phyloP scores from a whole-genome alignment of 2,888 invertebrate species.

The Pseudococcus longispinus region DNA sequence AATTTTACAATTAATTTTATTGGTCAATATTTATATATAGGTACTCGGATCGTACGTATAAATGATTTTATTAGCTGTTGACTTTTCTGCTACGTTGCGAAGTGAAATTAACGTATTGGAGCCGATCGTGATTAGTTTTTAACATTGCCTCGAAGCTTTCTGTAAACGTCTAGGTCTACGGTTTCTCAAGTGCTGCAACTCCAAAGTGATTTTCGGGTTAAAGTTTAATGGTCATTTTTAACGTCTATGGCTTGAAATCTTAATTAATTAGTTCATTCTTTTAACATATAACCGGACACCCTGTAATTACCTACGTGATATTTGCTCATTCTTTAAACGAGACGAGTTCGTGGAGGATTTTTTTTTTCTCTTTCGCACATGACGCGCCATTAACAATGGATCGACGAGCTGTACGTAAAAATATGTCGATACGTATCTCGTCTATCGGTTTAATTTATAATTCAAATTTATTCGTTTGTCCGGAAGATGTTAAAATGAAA shows the following conservation, averaged over 20 bases:
- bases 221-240: not conserved
- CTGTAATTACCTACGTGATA: not conserved
- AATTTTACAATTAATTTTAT: not conserved
- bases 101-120: not conserved
- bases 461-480: not conserved
- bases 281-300: not conserved
- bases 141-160: not conserved
- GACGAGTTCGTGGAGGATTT: not conserved
- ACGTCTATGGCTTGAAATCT: not conserved
- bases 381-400: not conserved
- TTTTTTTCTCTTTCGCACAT: not conserved
- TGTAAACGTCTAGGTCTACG: not conserved
- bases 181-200: not conserved
- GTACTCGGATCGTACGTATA: not conserved
- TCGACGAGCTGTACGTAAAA: not conserved
- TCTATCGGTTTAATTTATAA: not conserved
- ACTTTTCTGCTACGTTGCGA: not conserved
- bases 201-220: slow-evolving; percentile 14
- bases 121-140: not conserved
- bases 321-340: not conserved
- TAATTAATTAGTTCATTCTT: not conserved
- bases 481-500: not conserved
- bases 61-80: not conserved
- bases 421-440: not conserved
- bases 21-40: not conserved